Conservation (phyloP, 2,888 invertebrate genomes). For the Meliscaeva auricollis region DNA sequence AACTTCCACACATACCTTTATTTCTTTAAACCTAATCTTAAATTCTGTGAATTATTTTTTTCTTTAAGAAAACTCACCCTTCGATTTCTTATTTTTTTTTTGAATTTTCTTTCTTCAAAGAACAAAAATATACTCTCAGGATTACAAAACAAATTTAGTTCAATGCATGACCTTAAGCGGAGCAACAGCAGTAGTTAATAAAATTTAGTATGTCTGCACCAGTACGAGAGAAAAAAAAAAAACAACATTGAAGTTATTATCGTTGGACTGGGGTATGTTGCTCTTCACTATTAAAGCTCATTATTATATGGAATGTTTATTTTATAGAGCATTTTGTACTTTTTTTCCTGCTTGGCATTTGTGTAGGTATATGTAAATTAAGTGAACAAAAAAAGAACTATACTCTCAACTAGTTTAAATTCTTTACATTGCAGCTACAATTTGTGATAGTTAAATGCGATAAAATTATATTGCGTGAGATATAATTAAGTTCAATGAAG, state of each 20-base stretch:
- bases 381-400: background rate
- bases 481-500: constrained; percentile 35
- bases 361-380: background rate
- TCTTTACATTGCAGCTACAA: constrained; percentile 19
- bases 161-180: constrained; percentile 1
- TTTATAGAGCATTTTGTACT: background rate
- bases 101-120: background rate
- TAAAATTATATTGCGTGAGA: constrained; percentile 29
- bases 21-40: background rate
- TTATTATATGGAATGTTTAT: background rate
- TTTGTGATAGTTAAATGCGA: constrained; percentile 23
- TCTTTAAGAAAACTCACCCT: constrained; percentile 5
- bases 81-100: background rate
- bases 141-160: background rate
- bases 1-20: background rate
- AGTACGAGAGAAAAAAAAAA: background rate
- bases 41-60: too few species aligned
- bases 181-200: constrained; percentile 6
- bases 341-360: background rate
- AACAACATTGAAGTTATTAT: constrained; percentile 1
- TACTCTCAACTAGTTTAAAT: constrained; percentile 11
- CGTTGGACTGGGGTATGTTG: background rate
- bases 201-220: constrained; percentile 7
- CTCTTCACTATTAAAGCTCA: constrained; percentile 2
- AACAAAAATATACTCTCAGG: background rate